Base-by-base conservation (phyloP, 1,140 invertebrate genomes). In the Nymphalis io region DNA sequence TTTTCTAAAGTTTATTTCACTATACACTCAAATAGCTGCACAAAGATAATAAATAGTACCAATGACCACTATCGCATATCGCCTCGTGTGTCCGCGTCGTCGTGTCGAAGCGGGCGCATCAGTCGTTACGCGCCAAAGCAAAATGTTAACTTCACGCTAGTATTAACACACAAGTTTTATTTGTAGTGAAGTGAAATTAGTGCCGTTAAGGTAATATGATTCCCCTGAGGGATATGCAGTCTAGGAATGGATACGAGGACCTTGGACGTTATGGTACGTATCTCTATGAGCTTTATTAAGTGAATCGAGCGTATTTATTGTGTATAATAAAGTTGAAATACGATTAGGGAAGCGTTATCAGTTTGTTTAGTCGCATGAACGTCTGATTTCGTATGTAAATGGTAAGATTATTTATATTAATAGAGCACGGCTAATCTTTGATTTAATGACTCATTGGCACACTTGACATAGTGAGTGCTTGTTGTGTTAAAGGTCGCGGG, bases 161-260 rank as follows among this genome's bases (percentile, higher is more conserved):
- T 27, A 33, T 21, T 44, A 20, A 23, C 42, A 18, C 20, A 42
- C n/a, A 21, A 44, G 20, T 44, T 44, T 60, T 60, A 60, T 60
- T 60, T 44, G 12, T 4, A 40, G 38, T 59, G 57, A 10, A 40
- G 21, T 42, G 38, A 16, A 44, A 44, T 21, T 44, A 23, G 2
- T 8, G 38, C 18, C 27, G 27, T 33, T 33, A 33, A 33, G 18
- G 5, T 16, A 44, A 3, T 15, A 70, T 70, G 68, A 65, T 70
- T 38, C 70, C 70, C 13, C 20, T 75, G 27, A 64, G 70, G 61
- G 53, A 53, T 62, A 55, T 75, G 58, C 44, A 53, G 5, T 58
- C 39, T 40, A 67, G 70, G 42, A 21, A 42, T 20, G 59, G 38
- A 13, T 75, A 75, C 33, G 73, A 75, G 65, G 68, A 75, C 70